Evolutionary conservation across 2,113 vertebrate genomes (phyloP).

Genomic region (Beaufortia kweichowensis): DNA sequence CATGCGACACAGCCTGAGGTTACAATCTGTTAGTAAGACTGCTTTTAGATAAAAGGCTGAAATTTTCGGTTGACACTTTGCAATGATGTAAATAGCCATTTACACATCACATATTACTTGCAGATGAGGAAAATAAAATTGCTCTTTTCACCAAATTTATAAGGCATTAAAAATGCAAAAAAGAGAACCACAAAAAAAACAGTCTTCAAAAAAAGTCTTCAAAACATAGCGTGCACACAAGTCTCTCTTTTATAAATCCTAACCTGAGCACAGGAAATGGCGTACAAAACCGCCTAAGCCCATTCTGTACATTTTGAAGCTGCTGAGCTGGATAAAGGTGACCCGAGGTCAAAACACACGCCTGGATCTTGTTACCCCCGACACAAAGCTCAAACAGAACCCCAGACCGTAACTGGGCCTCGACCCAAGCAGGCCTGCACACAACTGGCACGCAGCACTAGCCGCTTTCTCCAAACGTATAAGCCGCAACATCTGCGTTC

Average conservation of each 20-base stretch:
- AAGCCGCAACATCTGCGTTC: slow-evolving; percentile 59
- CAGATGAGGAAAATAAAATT: neutral
- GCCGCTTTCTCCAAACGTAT: slow-evolving; percentile 31
- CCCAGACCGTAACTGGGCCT: slow-evolving; percentile 25
- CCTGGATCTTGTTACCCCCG: slow-evolving; percentile 32
- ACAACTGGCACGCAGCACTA: slow-evolving; percentile 35
- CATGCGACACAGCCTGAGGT: neutral
- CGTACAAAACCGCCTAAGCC: neutral
- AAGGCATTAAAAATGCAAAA: neutral
- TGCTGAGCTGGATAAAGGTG: slow-evolving; percentile 30
- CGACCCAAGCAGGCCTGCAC: slow-evolving; percentile 21
- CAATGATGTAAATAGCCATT: neutral
- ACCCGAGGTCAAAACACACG: slow-evolving; percentile 22
- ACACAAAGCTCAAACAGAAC: slow-evolving; percentile 21
- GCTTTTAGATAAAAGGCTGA: neutral
- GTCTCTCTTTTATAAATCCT: neutral
- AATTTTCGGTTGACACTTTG: neutral
- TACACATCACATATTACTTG: neutral
- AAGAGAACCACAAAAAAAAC: neutral
- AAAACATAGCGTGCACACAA: neutral
- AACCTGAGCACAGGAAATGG: neutral
- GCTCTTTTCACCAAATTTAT: neutral
- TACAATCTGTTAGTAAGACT: neutral
- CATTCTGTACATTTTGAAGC: neutral
- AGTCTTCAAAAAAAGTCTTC: neutral